phyloP scores from a whole-genome alignment of 2,113 vertebrate genomes.

The Nerophis lumbriciformis region DNA sequence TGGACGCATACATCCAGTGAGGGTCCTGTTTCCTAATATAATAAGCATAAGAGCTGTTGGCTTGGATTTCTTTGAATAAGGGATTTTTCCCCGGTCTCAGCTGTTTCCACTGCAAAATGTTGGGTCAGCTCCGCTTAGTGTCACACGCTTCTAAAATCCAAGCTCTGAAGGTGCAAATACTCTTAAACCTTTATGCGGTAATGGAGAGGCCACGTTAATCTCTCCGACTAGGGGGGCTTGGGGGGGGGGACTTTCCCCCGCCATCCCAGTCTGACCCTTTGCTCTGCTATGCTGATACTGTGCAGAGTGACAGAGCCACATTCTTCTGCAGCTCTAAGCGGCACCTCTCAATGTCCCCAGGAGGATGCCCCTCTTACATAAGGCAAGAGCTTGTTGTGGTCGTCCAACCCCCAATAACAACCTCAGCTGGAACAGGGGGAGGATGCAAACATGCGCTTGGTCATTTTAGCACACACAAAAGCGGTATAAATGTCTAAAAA shows the following conservation, averaged over 20 bases:
- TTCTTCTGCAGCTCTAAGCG: conserved; percentile 25
- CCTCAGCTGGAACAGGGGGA: not conserved
- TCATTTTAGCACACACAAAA: not conserved
- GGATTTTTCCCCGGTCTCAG: conserved; percentile 16
- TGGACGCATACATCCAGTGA: not conserved
- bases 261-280: conserved; percentile 48
- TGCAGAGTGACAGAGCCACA: conserved; percentile 7
- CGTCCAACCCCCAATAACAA: conserved; percentile 2
- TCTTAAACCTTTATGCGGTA: conserved; percentile 61
- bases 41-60: not conserved
- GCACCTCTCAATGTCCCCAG: conserved; percentile 17
- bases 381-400: conserved; percentile 32
- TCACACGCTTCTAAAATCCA: conserved; percentile 64
- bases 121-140: conserved; percentile 64
- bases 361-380: conserved; percentile 30
- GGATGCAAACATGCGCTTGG: not conserved
- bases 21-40: conserved; percentile 1
- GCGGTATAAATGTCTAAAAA: no score
- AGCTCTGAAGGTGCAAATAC: conserved; percentile 58
- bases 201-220: conserved; percentile 62
- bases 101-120: conserved; percentile 55
- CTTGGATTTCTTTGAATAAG: conserved; percentile 4
- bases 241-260: conserved; percentile 28
- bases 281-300: conserved; percentile 43
- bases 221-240: conserved; percentile 32